Evolutionary conservation across 1,140 invertebrate species (phyloP).

Genomic region (Trialeurodes vaporariorum): DNA sequence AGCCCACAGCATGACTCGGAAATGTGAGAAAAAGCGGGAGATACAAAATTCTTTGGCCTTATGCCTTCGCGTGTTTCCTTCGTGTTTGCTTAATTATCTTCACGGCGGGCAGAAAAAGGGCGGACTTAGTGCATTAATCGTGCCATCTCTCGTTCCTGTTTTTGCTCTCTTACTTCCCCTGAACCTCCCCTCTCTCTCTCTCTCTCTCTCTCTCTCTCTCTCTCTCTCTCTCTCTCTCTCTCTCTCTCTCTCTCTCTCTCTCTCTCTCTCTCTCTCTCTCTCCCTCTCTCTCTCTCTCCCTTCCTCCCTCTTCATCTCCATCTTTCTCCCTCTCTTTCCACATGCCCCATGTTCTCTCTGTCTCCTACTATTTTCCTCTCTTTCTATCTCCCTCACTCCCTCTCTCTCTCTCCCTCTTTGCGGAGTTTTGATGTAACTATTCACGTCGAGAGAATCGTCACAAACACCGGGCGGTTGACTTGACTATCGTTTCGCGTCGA

Average conservation of each 20-base stretch:
- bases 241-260: neutral
- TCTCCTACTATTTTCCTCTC: neutral
- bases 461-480: neutral
- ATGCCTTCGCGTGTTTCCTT: neutral
- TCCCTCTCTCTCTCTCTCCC: neutral
- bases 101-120: too few species aligned
- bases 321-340: neutral
- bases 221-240: neutral
- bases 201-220: neutral
- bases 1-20: neutral
- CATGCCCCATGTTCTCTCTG: neutral
- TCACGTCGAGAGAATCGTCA: too few species aligned
- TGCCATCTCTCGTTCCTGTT: neutral
- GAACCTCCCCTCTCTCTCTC: neutral
- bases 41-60: neutral
- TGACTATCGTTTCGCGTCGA: neutral
- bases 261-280: neutral
- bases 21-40: neutral
- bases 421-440: too few species aligned
- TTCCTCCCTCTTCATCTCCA: neutral
- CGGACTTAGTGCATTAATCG: neutral
- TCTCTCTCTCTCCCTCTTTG: neutral
- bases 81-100: neutral
- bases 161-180: neutral
- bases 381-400: neutral